Percentiles rank a stretch among this genome's conserved stretches.
Evolutionary conservation across 37 sponge, comb jelly and placozoan genomes (phyloP).

Genomic region (Spongilla lacustris): DNA sequence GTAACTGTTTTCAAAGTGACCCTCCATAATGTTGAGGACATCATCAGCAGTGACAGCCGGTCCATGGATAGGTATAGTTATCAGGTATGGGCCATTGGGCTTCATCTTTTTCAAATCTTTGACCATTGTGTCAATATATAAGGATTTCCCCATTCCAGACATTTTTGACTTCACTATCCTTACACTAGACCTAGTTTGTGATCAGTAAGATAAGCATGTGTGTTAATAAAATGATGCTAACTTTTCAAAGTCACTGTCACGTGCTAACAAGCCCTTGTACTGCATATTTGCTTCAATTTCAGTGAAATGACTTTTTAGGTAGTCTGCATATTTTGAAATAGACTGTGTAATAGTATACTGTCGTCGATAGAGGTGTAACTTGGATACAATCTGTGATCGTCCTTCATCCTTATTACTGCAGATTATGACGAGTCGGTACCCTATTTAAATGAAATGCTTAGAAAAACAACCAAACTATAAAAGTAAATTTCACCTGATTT

Average conservation of each 20-base stretch:
- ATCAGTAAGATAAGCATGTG: no score
- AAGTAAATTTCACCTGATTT: background rate
- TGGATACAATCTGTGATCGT: slow-evolving; percentile 24
- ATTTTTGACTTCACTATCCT: slow-evolving; percentile 47
- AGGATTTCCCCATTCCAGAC: slow-evolving; percentile 85
- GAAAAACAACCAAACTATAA: background rate
- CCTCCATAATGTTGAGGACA: slow-evolving; percentile 30
- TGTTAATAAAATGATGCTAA: background rate
- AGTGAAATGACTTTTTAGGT: background rate
- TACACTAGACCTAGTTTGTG: slow-evolving; percentile 57
- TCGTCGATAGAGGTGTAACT: background rate
- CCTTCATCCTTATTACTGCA: slow-evolving; percentile 28
- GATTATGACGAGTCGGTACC: slow-evolving; percentile 8
- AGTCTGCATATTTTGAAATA: background rate
- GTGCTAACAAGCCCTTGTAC: background rate
- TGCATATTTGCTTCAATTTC: background rate
- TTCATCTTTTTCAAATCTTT: slow-evolving; percentile 10
- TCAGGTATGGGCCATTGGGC: background rate
- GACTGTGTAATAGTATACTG: background rate
- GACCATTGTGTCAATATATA: slow-evolving; percentile 47
- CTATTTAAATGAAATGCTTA: background rate
- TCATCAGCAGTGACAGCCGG: slow-evolving; percentile 47
- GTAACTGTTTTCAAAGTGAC: background rate
- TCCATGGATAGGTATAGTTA: slow-evolving; percentile 71
- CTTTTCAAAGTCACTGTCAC: slow-evolving; percentile 24